Evolutionary conservation across 1,140 invertebrate species (phyloP), one percentile per base, ranked within the genome.

Genomic region (Armadillidium nasatum): DNA sequence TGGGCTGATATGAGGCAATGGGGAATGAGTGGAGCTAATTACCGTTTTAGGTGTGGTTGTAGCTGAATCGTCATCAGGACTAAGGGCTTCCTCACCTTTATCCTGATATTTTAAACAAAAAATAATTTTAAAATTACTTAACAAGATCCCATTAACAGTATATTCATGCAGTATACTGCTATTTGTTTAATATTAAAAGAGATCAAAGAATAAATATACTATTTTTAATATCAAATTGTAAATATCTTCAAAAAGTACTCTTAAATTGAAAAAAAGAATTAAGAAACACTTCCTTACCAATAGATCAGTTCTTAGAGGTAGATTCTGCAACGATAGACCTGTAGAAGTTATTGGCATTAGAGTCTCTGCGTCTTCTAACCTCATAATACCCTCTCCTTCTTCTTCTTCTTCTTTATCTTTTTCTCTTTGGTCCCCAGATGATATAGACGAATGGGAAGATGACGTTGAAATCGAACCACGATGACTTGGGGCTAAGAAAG

Each of bases 41-140:
- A 91, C 87, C 33, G 90, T 91, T 83, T 88, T 89, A 60, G 89
- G 88, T 10, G 82, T 82, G 23, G 89, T 90, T 70, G 89, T 90
- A 23, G 75, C 76, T n/a, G 90, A 91, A 84, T 91, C 90, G 75
- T 88, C 88, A 44, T 80, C 79, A 9, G 89, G 87, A 84, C 89
- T 90, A 82, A 87, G 86, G 77, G 87, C 87, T 80, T 89, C 90
- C 82, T 90, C 89, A 82, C 67, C 72, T 69, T 88, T 89, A 82
- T 89, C 88, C 86, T 89, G 83, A 72, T 81, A 81, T 80, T 10
- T 33, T 33, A 33, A n/a, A n/a, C 6, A 3, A 33, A 33, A 3
- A 33, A 33, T 33, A 6, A 33, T 33, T 33, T 74, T 10, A 10
- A 21, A 11, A 33, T 33, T 33, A 33, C 33, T 3, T 33, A n/a